Percentiles rank a stretch among this genome's conserved stretches.
Evolutionary conservation across 2,113 vertebrate genomes (phyloP).

Genomic region (Corythoichthys intestinalis): DNA sequence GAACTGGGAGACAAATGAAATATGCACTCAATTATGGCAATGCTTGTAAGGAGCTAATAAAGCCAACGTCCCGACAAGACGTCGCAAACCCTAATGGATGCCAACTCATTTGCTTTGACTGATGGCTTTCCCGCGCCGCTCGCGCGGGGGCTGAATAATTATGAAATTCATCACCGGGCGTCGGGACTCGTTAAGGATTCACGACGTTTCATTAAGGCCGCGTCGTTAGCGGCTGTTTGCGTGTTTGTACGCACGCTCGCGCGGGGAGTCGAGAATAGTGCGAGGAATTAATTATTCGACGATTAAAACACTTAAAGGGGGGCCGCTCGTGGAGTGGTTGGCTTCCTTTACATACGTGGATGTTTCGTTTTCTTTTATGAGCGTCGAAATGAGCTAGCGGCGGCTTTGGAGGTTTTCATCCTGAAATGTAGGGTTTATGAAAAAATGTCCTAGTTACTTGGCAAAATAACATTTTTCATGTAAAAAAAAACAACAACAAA

Average conservation of each 20-base stretch:
- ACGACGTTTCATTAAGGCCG: slow-evolving; percentile 76
- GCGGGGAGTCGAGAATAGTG: slow-evolving; percentile 50
- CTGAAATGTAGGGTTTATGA: too few species aligned
- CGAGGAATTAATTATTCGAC: slow-evolving; percentile 60
- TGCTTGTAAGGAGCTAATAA: slow-evolving; percentile 98
- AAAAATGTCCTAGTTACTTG: too few species aligned
- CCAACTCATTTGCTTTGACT: slow-evolving; percentile 96
- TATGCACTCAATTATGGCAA: slow-evolving; percentile 99
- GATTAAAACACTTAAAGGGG: slow-evolving; percentile 64
- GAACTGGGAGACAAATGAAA: slow-evolving; percentile 89
- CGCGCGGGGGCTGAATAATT: slow-evolving; percentile 89
- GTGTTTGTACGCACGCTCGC: slow-evolving; percentile 55
- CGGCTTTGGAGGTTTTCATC: slow-evolving; percentile 11
- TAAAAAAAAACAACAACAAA: too few species aligned
- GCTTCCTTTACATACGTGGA: slow-evolving; percentile 38
- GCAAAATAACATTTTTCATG: too few species aligned
- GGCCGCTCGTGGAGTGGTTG: slow-evolving; percentile 46
- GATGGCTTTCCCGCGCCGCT: slow-evolving; percentile 88
- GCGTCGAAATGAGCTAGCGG: slow-evolving; percentile 26
- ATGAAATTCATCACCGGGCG: slow-evolving; percentile 89
- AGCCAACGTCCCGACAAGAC: slow-evolving; percentile 92
- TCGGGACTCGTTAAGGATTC: slow-evolving; percentile 82
- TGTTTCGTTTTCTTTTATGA: slow-evolving; percentile 40
- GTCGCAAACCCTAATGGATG: slow-evolving; percentile 92
- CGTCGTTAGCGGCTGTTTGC: slow-evolving; percentile 74